phyloP scores from a whole-genome alignment of 2,888 invertebrate genomes.

The Andrena dorsata region DNA sequence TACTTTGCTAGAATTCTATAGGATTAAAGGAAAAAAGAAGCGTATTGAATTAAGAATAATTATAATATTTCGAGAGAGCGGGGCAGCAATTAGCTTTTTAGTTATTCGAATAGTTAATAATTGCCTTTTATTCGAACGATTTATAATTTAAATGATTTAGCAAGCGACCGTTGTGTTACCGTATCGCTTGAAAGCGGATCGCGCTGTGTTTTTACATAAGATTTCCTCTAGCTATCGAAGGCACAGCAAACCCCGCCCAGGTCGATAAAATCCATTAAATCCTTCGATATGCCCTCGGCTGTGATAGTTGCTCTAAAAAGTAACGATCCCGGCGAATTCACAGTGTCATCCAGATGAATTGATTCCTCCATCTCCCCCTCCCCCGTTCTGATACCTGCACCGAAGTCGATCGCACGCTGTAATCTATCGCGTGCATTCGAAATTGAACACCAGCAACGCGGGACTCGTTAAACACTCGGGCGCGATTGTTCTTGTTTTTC shows the following conservation, averaged over 20 bases:
- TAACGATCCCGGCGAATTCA: neutral
- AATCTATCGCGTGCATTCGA: too few species aligned
- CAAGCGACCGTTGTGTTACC: constrained; percentile 1
- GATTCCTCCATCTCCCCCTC: too few species aligned
- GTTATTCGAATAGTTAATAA: neutral
- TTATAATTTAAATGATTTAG: too few species aligned
- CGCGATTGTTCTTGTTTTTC: neutral
- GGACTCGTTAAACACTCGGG: too few species aligned
- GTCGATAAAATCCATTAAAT: constrained; percentile 27
- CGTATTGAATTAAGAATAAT: neutral
- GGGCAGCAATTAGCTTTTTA: neutral
- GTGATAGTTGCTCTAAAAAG: neutral
- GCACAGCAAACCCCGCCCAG: constrained; percentile 22
- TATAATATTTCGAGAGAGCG: neutral
- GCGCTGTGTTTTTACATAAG: constrained; percentile 47
- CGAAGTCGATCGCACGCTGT: too few species aligned
- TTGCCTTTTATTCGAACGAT: neutral
- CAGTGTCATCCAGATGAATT: neutral
- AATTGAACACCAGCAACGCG: too few species aligned
- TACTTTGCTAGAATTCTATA: neutral
- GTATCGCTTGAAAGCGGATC: constrained; percentile 38
- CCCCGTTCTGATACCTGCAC: too few species aligned
- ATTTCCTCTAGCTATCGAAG: constrained; percentile 46
- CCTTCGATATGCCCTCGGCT: neutral
- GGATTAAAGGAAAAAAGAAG: neutral